Conservation (phyloP, 2,113 vertebrate genomes). For the Gorsachius goisagi region DNA sequence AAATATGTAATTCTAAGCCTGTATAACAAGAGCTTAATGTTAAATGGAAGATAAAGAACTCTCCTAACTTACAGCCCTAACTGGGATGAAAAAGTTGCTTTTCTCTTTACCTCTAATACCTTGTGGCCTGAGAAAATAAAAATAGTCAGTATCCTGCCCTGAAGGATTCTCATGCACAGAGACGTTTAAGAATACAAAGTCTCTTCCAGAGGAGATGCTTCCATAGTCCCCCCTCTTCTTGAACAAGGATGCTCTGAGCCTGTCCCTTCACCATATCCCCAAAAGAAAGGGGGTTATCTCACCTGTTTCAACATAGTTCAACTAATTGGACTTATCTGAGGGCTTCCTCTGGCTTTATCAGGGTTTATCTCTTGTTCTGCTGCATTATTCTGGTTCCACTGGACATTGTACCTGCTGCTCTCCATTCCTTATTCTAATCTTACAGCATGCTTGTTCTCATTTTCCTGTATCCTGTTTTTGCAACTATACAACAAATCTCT, state of each 20-base stretch:
- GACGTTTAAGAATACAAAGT: neutral
- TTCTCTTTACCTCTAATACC: neutral
- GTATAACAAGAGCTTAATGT: neutral
- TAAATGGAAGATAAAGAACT: neutral
- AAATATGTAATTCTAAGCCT: neutral
- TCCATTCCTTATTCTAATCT: neutral
- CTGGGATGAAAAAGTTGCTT: neutral
- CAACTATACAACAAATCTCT: neutral
- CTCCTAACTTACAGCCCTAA: neutral
- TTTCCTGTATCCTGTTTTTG: neutral
- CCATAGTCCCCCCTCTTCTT: neutral
- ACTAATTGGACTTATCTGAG: neutral
- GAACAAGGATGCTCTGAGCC: neutral
- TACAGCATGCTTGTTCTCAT: neutral
- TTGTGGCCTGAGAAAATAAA: neutral
- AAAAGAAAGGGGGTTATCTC: neutral
- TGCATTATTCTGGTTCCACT: neutral
- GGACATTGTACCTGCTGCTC: accelerated
- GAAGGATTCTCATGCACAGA: neutral
- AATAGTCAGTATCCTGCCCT: neutral
- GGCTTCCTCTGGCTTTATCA: neutral
- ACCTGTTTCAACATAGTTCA: neutral
- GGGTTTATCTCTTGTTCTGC: neutral
- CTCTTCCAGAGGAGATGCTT: neutral
- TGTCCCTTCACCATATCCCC: neutral